Percentiles rank a stretch among this genome's conserved stretches.
These are phyloP conservation scores for Xenops minutus DNA, from an alignment of 2,797 vertebrate species.

Conservation along the genomic window DNA sequence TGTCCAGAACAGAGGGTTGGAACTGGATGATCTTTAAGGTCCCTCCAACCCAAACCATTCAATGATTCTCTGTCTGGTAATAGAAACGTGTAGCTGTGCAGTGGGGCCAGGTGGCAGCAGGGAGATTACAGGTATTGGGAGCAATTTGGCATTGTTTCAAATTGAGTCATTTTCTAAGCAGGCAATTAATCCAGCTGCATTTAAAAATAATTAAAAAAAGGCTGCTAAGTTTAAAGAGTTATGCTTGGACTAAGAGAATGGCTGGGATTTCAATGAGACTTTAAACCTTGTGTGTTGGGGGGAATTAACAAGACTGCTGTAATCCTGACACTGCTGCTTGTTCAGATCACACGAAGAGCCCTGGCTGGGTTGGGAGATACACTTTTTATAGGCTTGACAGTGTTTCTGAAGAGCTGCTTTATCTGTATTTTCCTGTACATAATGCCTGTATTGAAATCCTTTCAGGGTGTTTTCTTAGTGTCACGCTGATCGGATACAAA, in stretches of 20 bases:
- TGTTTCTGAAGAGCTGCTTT: not conserved
- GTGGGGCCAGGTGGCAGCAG: not conserved
- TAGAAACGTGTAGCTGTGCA: not conserved
- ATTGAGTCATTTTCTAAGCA: slow-evolving; percentile 55
- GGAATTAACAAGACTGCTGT: not conserved
- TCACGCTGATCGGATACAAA: not conserved
- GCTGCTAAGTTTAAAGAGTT: not conserved
- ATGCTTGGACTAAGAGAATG: not conserved
- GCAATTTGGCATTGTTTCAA: slow-evolving; percentile 50
- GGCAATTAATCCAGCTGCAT: slow-evolving; percentile 59
- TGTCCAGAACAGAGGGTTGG: not conserved
- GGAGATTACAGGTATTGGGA: slow-evolving; percentile 50
- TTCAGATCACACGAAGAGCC: not conserved
- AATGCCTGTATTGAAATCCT: not conserved
- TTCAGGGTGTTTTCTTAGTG: not conserved
- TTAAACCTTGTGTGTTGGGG: not conserved
- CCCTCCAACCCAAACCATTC: not conserved
- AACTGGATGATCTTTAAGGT: rapidly evolving
- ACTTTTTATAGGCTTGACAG: not conserved
- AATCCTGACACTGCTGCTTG: not conserved
- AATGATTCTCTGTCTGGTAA: not conserved
- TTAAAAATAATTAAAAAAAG: not conserved
- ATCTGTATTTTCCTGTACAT: not conserved
- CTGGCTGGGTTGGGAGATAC: not conserved
- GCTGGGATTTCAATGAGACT: not conserved